Evolutionary conservation across 1,140 invertebrate genomes (phyloP).

Genomic region (Aethina tumida): DNA sequence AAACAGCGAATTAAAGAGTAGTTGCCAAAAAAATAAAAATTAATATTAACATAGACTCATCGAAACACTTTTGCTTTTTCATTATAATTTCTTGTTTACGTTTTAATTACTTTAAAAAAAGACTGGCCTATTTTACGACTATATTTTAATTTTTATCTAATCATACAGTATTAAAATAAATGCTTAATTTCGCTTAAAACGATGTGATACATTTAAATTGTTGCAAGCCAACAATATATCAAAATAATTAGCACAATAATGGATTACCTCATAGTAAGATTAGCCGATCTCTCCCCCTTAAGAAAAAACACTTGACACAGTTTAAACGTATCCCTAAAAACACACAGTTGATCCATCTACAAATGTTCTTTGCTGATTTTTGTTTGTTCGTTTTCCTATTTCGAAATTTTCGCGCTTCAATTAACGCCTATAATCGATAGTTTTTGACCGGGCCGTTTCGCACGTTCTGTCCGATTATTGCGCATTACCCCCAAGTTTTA

Average conservation of each 20-base stretch:
- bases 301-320: too few species aligned
- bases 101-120: slow-evolving; percentile 15
- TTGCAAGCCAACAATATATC: neutral
- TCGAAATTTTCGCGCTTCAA: too few species aligned
- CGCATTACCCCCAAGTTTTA: too few species aligned
- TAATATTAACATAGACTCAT: slow-evolving; percentile 11
- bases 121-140: slow-evolving; percentile 11
- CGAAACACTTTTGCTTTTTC: slow-evolving; percentile 4
- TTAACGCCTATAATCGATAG: too few species aligned
- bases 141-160: neutral
- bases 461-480: too few species aligned
- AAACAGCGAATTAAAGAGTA: slow-evolving; percentile 22
- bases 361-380: too few species aligned
- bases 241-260: neutral
- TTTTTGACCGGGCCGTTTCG: too few species aligned
- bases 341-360: too few species aligned
- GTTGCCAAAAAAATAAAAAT: slow-evolving; percentile 12
- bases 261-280: too few species aligned
- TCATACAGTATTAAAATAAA: slow-evolving; percentile 2
- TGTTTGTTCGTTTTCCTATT: too few species aligned
- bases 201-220: neutral
- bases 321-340: too few species aligned
- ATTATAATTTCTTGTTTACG: slow-evolving; percentile 12
- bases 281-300: too few species aligned
- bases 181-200: neutral